Evolutionary conservation across 2,888 invertebrate species (phyloP).

Genomic region (Diloba caeruleocephala): DNA sequence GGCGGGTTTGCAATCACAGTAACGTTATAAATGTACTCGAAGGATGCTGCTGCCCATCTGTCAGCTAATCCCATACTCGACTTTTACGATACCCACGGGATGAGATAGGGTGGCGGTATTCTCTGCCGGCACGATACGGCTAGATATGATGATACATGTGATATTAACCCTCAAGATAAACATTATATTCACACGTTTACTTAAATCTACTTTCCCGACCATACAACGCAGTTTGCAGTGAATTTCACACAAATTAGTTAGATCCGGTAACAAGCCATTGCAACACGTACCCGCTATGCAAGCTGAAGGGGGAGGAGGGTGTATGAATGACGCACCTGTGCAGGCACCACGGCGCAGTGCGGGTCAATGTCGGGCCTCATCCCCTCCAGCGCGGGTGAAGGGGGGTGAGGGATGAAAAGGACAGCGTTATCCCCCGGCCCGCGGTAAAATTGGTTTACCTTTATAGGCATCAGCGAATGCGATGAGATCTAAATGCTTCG

Average conservation of each 20-base stretch:
- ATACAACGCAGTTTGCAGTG: constrained; percentile 19
- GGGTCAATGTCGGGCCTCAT: constrained; percentile 78
- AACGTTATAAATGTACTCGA: too few species aligned
- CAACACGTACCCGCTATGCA: constrained; percentile 49
- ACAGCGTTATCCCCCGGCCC: constrained; percentile 42
- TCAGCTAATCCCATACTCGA: too few species aligned
- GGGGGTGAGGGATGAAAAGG: constrained; percentile 35
- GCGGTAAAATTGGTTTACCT: constrained; percentile 61
- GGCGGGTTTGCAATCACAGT: too few species aligned
- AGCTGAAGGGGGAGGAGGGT: constrained; percentile 30
- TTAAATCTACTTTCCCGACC: constrained; percentile 21
- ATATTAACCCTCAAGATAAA: neutral
- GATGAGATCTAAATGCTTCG: constrained; percentile 59
- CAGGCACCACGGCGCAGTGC: constrained; percentile 62
- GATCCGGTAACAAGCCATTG: constrained; percentile 55
- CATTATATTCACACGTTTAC: constrained; percentile 3
- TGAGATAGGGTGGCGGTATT: too few species aligned
- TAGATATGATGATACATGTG: neutral
- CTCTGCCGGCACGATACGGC: too few species aligned
- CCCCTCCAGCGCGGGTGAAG: constrained; percentile 23
- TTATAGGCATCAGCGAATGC: constrained; percentile 56
- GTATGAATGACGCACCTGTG: constrained; percentile 77
- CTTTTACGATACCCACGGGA: too few species aligned
- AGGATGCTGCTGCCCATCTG: too few species aligned
- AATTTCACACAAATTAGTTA: constrained; percentile 55